phyloP scores from a whole-genome alignment of 2,113 vertebrate species.

The Dasypus novemcinctus region DNA sequence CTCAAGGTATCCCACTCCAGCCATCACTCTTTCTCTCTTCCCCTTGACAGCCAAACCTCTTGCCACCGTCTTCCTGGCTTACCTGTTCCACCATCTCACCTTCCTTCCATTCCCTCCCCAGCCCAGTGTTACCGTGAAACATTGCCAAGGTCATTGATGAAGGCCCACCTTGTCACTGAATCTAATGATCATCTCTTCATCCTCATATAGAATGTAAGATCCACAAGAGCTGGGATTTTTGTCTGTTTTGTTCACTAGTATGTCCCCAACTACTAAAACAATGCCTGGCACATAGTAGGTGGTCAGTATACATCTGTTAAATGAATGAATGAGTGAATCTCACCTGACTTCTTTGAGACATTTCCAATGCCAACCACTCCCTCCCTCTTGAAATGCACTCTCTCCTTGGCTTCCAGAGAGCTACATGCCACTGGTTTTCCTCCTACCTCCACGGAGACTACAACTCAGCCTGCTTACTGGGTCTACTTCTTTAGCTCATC shows the following conservation, averaged over 20 bases:
- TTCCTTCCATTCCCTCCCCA: background rate
- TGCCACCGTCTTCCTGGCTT: background rate
- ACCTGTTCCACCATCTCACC: background rate
- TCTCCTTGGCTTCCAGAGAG: background rate
- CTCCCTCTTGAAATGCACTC: background rate
- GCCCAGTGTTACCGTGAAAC: background rate
- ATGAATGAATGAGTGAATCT: background rate
- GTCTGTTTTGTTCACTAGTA: too few relatives aligned
- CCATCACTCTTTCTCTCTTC: background rate
- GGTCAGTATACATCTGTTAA: background rate
- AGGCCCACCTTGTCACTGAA: background rate
- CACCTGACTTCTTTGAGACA: background rate
- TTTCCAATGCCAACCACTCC: background rate
- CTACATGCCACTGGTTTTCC: background rate
- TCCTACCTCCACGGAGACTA: background rate
- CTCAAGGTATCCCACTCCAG: background rate
- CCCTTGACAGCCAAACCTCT: background rate
- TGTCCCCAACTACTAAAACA: background rate
- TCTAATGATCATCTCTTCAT: background rate
- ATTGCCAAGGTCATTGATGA: background rate
- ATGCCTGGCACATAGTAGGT: background rate
- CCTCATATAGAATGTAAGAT: background rate
- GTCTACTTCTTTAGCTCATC: background rate
- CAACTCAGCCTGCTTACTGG: background rate
- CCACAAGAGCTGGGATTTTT: background rate